Evolutionary conservation across 2,113 vertebrate species (phyloP).

Genomic region (Gorsachius goisagi): DNA sequence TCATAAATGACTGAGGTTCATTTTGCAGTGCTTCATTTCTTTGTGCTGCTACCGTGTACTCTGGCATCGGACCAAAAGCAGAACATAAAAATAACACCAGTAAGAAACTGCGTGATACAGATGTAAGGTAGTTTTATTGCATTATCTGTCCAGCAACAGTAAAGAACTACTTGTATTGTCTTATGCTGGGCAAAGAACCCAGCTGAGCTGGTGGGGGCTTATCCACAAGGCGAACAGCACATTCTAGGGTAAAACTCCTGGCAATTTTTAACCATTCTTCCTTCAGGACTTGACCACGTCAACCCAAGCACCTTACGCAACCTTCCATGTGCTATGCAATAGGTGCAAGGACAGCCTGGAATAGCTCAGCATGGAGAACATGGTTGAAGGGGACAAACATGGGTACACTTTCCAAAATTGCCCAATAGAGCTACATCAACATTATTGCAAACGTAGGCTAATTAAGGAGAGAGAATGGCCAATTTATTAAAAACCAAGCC

Average conservation of each 20-base stretch:
- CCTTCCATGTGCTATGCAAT: fast-evolving
- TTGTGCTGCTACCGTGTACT: background rate
- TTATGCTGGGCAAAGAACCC: background rate
- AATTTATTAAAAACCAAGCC: background rate
- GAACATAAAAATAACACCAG: background rate
- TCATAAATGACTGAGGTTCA: background rate
- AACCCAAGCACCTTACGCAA: background rate
- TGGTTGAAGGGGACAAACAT: fast-evolving
- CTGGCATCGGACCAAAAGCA: background rate
- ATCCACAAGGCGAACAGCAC: background rate
- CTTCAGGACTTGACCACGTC: background rate
- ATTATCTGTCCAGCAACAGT: background rate
- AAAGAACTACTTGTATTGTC: background rate
- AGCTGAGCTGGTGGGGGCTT: background rate
- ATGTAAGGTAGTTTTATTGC: background rate
- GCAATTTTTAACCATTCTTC: background rate
- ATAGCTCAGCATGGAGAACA: fast-evolving
- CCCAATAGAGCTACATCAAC: background rate
- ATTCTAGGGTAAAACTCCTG: background rate
- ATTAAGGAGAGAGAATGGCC: background rate
- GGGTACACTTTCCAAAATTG: background rate
- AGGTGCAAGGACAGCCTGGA: background rate
- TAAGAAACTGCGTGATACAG: background rate
- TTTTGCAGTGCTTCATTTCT: background rate
- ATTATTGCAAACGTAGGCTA: background rate